Evolutionary conservation across 2,797 vertebrate genomes (phyloP).

Genomic region (Sparus aurata): DNA sequence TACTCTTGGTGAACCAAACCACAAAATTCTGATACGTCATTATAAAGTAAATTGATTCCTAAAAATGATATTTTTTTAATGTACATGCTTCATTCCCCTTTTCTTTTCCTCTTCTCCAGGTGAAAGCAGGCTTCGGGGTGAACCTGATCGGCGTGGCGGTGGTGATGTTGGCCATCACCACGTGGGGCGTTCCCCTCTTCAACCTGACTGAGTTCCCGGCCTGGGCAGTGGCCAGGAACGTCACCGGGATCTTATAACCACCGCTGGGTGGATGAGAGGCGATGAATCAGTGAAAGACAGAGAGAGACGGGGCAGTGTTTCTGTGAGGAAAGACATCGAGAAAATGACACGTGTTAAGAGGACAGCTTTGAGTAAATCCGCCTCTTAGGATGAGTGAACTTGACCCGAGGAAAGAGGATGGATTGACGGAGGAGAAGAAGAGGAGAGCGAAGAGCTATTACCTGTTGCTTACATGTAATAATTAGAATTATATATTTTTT

Average conservation of each 20-base stretch:
- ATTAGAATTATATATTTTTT: slow-evolving; percentile 15
- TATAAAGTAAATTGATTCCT: not conserved
- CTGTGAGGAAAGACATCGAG: slow-evolving; percentile 24
- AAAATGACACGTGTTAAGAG: slow-evolving; percentile 15
- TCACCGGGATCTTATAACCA: slow-evolving; percentile 85
- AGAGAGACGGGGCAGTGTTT: slow-evolving; percentile 9
- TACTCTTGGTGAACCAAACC: slow-evolving; percentile 17
- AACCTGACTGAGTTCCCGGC: slow-evolving; percentile 91
- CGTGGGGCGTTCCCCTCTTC: slow-evolving; percentile 96
- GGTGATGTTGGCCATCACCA: slow-evolving; percentile 96
- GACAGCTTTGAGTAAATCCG: slow-evolving; percentile 19
- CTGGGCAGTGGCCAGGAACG: slow-evolving; percentile 90
- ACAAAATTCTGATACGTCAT: not conserved
- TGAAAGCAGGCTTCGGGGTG: slow-evolving; percentile 97
- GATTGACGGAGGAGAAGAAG: slow-evolving; percentile 25
- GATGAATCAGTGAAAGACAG: slow-evolving; percentile 23
- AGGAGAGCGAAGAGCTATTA: slow-evolving; percentile 7
- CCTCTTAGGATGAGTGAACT: slow-evolving; percentile 28
- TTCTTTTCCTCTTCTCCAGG: slow-evolving; percentile 78
- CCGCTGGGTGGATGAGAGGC: not conserved
- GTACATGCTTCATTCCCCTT: no score
- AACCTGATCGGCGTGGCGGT: slow-evolving; percentile 95
- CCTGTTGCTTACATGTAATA: slow-evolving; percentile 28
- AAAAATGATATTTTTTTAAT: not conserved
- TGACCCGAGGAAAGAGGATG: slow-evolving; percentile 17